Base-by-base conservation (phyloP, 2,113 vertebrate species). In the Rhegmatorhina hoffmannsi region DNA sequence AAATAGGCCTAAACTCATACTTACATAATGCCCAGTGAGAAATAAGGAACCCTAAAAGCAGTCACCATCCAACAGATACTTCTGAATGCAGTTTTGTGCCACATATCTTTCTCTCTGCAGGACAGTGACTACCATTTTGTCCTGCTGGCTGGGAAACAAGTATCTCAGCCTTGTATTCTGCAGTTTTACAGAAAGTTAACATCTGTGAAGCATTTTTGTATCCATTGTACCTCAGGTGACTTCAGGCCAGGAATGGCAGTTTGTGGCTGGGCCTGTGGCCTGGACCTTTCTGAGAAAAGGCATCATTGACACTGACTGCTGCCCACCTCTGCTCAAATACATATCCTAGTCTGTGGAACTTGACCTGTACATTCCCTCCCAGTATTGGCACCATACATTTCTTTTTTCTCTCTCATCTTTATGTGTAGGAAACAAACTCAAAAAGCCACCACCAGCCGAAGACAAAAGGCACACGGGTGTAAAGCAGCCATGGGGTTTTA, bases 341-440 rank as follows among this genome's bases (percentile, higher is more conserved):
- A 4, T 2, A 33, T 10, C 34, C 50, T 16, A 19, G 19, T 1
- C 64, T 6, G 17, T 2, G 25, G 62, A 7, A 36, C 64, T 1
- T 3, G 34, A 34, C 47, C 76, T 4, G 7, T 7, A 7, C 1
- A 2, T 16, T 40, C 72, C 11, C 64, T 28, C 29, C 38, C 34
- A 9, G 21, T 4, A n/a, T 4, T 2, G 33, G 20, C 58, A 59
- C 33, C 17, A 2, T 0, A 26, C 17, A 14, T 11, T 78, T 19
- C 58, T n/a, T 24, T 31, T 59, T 72, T 9, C 74, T 40, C 31
- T 50, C 56, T 44, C 2, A 3, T 18, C 49, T 64, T 77, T 47
- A 11, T 0, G 47, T 3, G 31, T 2, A 21, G 67, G 44, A 70
- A 87, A 62, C 6, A 73, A 62, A 44, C 55, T 44, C 9, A 40